phyloP scores from a whole-genome alignment of 2,113 vertebrate genomes.

The Ranitomeya imitator region DNA sequence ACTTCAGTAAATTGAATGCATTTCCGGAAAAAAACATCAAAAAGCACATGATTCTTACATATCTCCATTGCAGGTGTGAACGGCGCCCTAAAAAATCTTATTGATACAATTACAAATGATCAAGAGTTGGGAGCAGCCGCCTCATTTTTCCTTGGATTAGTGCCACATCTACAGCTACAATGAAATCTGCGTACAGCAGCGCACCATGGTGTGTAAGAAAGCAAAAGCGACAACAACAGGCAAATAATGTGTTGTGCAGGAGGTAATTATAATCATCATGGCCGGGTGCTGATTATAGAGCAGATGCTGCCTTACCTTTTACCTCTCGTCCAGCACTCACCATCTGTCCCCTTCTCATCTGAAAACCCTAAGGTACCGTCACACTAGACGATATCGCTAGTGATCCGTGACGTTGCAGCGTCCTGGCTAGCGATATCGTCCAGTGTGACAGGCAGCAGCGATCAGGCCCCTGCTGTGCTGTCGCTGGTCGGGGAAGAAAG shows the following conservation, averaged over 20 bases:
- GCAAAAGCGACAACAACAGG: background rate
- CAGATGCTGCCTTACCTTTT: background rate
- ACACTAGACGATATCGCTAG: too few species aligned
- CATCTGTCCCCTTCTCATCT: constrained; percentile 4
- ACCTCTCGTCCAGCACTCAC: background rate
- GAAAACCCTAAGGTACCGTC: too few species aligned
- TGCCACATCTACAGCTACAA: background rate
- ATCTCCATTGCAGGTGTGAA: background rate
- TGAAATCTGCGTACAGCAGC: background rate
- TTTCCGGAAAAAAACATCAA: background rate
- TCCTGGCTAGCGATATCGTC: too few species aligned
- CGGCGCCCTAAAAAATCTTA: background rate
- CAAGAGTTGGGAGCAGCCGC: background rate
- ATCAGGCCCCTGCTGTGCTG: too few species aligned
- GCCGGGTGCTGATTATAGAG: background rate
- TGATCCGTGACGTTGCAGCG: too few species aligned
- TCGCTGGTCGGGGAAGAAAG: too few species aligned
- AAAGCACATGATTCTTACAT: background rate
- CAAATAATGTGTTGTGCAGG: constrained; percentile 23
- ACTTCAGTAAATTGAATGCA: background rate
- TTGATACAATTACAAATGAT: background rate
- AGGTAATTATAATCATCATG: constrained; percentile 3
- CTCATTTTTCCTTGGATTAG: background rate
- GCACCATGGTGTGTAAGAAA: background rate
- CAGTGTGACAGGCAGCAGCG: too few species aligned